Evolutionary conservation across 2,888 invertebrate species (phyloP), one percentile per base, ranked within the genome.

Genomic region (Emmelina monodactyla): DNA sequence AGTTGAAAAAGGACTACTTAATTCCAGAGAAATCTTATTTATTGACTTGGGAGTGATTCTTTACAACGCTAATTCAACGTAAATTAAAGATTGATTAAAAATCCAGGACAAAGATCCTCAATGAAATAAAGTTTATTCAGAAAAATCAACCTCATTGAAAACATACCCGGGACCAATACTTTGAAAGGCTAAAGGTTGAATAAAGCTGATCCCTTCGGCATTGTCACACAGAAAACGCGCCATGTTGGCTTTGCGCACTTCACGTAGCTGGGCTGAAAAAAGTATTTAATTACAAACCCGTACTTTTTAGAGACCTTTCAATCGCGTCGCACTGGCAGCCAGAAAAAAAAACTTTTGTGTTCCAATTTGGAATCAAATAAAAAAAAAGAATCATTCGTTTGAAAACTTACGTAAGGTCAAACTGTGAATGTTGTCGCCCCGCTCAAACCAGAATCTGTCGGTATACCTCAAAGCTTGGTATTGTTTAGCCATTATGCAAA

Each of bases 371-470:
- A 10, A n/a, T 25, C 5, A 5, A 9, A 19, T 6, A 5, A 19
- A 19, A 9, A 9, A 19, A 5, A 19, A 19, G 9, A 19, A 19
- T 19, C 6, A 19, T 6, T 19, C 19, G 19, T 19, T 19, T 5
- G 19, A 19, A 19, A 22, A 53, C 63, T 52, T 47, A 73, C 72
- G 42, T 28, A 56, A 42, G 31, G 54, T 57, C 12, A 71, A 58
- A 34, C 72, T 71, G 37, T 72, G 71, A 10, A 57, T 44, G 40
- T 73, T 69, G 34, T 70, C 62, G 0, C 70, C 69, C 37, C 71
- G 58, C 34, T 73, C 71, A 28, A 56, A 70, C 71, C 70, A 72
- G 40, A 70, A 70, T 14, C 70, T 47, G 34, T 73, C 70, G 1
- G 66, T 58, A 31, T 49, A 67, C 31, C 59, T 51, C 37, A 64